Base-by-base conservation (phyloP, 2,797 vertebrate genomes). In the Protonibea diacanthus region DNA sequence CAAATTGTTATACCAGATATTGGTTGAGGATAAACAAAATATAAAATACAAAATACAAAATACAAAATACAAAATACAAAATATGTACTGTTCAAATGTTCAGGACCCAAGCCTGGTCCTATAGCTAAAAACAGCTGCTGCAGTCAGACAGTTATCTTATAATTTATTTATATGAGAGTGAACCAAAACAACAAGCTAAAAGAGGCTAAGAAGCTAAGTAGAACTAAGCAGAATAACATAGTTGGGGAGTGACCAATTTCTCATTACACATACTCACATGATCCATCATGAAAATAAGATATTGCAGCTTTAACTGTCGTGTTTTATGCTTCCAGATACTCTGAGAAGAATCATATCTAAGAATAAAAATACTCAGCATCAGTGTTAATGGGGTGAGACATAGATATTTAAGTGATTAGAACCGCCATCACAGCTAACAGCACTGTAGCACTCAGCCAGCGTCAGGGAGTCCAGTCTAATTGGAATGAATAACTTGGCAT, bases 401-500 rank as follows among this genome's bases (percentile, higher is more conserved):
- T 1, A 20, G 18, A 2, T 8, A 23, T 53, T n/a, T 44, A 15
- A 25, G 3, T 44, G n/a, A 52, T 12, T 27, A 8, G 18, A 42
- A 52, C 3, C 10, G 3, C 9, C 18, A 6, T 18, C n/a, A 13
- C 2, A 44, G 23, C 1, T 53, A 8, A 20, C 9, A 71, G 56
- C 0, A 2, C 15, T 47, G 47, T 5, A 74, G 20, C 4, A 17
- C 47, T 12, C 44, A 51, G 55, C 51, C n/a, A 40, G 13, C n/a
- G 18, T 33, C 65, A 38, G 25, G 6, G 17, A 51, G 56, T 68
- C 59, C 52, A 57, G 56, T 68, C 40, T 79, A 64, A 89, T 73
- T 86, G 76, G 66, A 85, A 86, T 52, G 65, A 67, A 69, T 44
- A 79, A 86, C 67, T 67, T 63, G 20, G 27, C 53, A 27, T 40